Evolutionary conservation across 2,888 invertebrate genomes (phyloP).

Genomic region (Coremacera marginata): DNA sequence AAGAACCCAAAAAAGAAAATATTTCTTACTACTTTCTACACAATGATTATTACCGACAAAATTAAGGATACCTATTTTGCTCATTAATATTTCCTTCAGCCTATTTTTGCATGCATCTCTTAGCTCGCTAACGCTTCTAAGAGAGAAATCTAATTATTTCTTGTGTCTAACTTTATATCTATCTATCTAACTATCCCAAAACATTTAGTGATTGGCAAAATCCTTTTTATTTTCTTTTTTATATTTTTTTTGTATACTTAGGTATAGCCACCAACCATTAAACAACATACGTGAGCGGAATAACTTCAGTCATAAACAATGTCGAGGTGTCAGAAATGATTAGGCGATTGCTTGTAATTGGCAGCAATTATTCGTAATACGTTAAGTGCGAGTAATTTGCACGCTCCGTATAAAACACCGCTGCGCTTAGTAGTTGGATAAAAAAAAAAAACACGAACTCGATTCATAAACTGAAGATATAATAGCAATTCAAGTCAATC

Average conservation of each 20-base stretch:
- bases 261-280: background rate
- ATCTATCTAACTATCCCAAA: no score
- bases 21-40: no score
- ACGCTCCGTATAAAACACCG: conserved; percentile 49
- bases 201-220: background rate
- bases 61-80: no score
- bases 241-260: background rate
- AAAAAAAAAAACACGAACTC: background rate
- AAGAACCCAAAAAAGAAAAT: no score
- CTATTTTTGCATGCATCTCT: no score
- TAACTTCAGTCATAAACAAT: conserved; percentile 47
- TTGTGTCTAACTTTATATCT: background rate
- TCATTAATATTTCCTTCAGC: no score
- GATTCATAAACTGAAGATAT: background rate
- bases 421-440: background rate
- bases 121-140: no score
- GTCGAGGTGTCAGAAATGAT: conserved; percentile 54
- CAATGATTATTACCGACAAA: no score
- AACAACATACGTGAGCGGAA: background rate
- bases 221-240: background rate
- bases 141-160: no score
- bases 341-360: conserved; percentile 67
- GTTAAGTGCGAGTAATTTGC: conserved; percentile 57
- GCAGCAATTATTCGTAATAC: conserved; percentile 66
- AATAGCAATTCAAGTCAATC: background rate